Conservation (phyloP, 92 coral and sea anemone species). For the Meandrina meandrites region DNA sequence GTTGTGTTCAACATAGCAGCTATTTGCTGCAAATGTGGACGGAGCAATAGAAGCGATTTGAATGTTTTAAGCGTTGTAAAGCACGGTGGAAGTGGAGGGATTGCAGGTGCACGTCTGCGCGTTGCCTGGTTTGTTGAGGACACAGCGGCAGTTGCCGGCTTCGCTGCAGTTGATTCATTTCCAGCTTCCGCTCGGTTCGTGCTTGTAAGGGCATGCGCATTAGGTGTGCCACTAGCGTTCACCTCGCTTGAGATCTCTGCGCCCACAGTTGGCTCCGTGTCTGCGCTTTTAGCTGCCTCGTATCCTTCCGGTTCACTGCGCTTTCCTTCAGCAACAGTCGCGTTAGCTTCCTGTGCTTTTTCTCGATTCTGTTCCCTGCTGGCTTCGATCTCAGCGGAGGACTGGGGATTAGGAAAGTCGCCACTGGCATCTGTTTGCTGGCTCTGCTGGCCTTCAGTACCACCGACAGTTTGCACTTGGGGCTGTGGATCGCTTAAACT, state of each 20-base stretch:
- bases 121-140: slow-evolving; percentile 18
- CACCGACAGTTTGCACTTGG: background rate
- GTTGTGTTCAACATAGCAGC: slow-evolving; percentile 51
- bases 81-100: slow-evolving; percentile 95
- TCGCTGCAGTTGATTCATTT: background rate
- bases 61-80: slow-evolving; percentile 76
- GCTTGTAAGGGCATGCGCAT: background rate
- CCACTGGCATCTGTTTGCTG: background rate
- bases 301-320: background rate
- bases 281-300: background rate
- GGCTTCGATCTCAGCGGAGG: background rate
- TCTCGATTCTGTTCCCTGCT: too few species aligned
- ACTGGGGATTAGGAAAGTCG: slow-evolving; percentile 21
- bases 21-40: slow-evolving; percentile 63
- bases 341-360: background rate
- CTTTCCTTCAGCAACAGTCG: background rate
- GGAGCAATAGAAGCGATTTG: slow-evolving; percentile 56
- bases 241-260: background rate
- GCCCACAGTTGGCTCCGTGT: background rate
- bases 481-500: background rate
- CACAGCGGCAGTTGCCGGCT: background rate
- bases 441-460: background rate
- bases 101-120: slow-evolving; percentile 54
- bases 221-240: background rate
- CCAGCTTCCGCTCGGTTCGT: background rate